Percentiles rank a stretch among this genome's conserved stretches.
These are phyloP conservation scores for Drosophila recens DNA, from an alignment of 2,888 invertebrate species.

Conservation along the genomic window DNA sequence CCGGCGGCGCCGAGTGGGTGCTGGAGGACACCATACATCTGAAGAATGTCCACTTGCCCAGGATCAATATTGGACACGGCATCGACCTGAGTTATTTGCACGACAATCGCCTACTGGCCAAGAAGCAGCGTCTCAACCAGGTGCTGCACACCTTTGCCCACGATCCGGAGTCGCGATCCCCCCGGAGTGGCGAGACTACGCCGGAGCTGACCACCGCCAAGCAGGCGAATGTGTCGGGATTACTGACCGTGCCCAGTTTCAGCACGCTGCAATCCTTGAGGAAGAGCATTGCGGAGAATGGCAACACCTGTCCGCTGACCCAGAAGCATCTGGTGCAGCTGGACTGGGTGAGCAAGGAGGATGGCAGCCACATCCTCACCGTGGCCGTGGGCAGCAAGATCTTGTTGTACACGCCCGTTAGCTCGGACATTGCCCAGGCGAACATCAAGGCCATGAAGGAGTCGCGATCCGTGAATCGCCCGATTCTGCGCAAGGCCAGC, in stretches of 20 bases:
- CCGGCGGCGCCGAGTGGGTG: slow-evolving; percentile 97
- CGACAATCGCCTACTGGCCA: slow-evolving; percentile 92
- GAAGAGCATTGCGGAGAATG: slow-evolving; percentile 95
- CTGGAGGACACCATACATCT: slow-evolving; percentile 97
- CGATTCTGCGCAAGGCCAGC: slow-evolving; percentile 95
- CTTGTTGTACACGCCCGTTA: slow-evolving; percentile 96
- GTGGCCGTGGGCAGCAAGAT: slow-evolving; percentile 98
- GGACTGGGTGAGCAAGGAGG: slow-evolving; percentile 99
- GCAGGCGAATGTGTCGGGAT: slow-evolving; percentile 73
- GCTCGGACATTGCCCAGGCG: slow-evolving; percentile 97
- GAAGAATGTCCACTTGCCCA: slow-evolving; percentile 94
- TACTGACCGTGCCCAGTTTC: slow-evolving; percentile 95
- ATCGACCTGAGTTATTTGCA: slow-evolving; percentile 93
- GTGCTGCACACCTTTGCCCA: slow-evolving; percentile 93
- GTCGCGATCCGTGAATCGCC: slow-evolving; percentile 92
- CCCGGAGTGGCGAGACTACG: slow-evolving; percentile 86
- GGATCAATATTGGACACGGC: slow-evolving; percentile 92
- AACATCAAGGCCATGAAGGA: slow-evolving; percentile 97
- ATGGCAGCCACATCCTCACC: slow-evolving; percentile 98
- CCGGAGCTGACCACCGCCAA: slow-evolving; percentile 82
- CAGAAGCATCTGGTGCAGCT: slow-evolving; percentile 97
- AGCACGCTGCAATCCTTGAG: slow-evolving; percentile 94
- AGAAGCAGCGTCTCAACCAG: slow-evolving; percentile 93
- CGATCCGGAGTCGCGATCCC: slow-evolving; percentile 88
- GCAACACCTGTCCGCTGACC: slow-evolving; percentile 95